A percentile compares a stretch with the other conserved stretches of the same genome.
Evolutionary conservation across 2,888 invertebrate genomes (phyloP).

Genomic region (Capitulum mitella): DNA sequence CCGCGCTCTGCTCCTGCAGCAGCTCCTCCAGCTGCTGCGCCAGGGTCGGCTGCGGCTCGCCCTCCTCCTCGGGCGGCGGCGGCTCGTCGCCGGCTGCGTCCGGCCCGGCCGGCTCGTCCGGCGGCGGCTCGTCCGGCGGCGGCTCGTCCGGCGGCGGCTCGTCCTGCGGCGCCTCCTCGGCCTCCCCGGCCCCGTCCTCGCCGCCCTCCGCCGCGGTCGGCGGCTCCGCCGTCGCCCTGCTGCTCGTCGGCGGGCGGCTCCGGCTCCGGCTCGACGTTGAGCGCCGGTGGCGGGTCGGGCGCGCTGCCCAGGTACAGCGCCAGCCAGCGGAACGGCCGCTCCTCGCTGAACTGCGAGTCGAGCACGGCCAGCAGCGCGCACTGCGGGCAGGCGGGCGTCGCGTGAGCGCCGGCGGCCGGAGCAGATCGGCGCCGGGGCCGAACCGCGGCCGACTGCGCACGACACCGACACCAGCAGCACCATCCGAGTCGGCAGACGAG

Average conservation of each 20-base stretch:
- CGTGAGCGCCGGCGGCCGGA: background rate
- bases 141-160: background rate
- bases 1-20: background rate
- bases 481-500: too few relatives aligned
- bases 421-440: too few relatives aligned
- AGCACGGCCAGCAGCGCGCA: background rate
- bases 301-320: background rate
- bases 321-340: background rate
- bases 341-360: background rate
- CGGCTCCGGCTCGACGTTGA: conserved; percentile 32
- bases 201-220: background rate
- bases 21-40: background rate
- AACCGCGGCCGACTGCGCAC: too few relatives aligned
- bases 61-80: background rate
- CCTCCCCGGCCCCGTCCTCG: conserved; percentile 26
- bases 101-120: background rate
- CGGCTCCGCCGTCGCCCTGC: conserved; percentile 31
- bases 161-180: background rate
- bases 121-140: background rate
- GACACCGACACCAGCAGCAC: too few relatives aligned
- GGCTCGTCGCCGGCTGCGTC: background rate
- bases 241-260: conserved; percentile 32
- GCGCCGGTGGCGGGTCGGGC: conserved; percentile 30
- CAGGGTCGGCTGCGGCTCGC: background rate
- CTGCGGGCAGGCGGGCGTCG: conserved; percentile 17